Percentiles rank a stretch among this genome's conserved stretches.
Conservation (phyloP, 2,888 invertebrate genomes). For the Graphium colonna region DNA sequence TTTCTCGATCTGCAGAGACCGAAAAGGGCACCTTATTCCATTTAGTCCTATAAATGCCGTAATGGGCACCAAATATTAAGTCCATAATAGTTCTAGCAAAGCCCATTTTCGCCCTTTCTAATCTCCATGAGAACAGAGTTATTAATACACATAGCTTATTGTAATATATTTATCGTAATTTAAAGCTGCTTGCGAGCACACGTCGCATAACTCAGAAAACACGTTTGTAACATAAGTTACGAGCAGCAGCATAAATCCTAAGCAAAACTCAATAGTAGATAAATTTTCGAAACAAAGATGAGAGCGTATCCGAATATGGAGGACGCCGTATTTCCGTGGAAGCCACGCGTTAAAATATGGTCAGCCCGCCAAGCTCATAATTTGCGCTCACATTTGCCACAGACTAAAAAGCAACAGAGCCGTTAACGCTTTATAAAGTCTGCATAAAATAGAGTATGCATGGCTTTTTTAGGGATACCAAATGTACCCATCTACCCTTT, state of each 20-base stretch:
- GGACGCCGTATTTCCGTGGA: slow-evolving; percentile 33
- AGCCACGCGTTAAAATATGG: slow-evolving; percentile 38
- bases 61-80: too few relatives aligned
- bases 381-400: slow-evolving; percentile 32
- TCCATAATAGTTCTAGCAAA: too few relatives aligned
- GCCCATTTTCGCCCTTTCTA: too few relatives aligned
- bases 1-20: neutral
- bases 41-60: too few relatives aligned
- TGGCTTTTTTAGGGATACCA: too few relatives aligned
- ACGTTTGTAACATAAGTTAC: slow-evolving; percentile 13
- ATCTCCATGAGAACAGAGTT: neutral
- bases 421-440: too few relatives aligned
- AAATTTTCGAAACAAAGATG: slow-evolving; percentile 21
- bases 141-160: neutral
- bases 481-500: too few relatives aligned
- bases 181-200: too few relatives aligned
- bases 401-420: slow-evolving; percentile 25
- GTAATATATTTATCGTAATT: neutral
- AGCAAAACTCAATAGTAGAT: slow-evolving; percentile 19
- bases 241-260: slow-evolving; percentile 12
- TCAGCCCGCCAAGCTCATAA: slow-evolving; percentile 31
- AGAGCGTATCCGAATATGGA: slow-evolving; percentile 34
- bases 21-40: neutral
- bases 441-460: too few relatives aligned
- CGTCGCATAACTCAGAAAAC: too few relatives aligned